phyloP scores from a whole-genome alignment of 2,888 invertebrate genomes.

The Lymantria monacha region DNA sequence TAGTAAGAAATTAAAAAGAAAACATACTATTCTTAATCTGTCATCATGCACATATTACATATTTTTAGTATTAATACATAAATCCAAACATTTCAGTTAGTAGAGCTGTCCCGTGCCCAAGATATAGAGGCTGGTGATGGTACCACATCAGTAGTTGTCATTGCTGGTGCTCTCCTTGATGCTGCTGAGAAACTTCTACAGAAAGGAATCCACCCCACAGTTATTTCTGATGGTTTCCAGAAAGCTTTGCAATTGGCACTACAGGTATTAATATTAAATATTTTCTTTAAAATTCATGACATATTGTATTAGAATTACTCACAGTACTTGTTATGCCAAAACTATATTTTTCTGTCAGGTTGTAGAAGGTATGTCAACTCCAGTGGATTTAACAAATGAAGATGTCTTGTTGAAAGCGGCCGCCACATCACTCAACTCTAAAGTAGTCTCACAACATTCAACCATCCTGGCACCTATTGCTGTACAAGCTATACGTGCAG shows the following conservation, averaged over 20 bases:
- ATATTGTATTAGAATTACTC: not conserved
- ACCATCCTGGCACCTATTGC: constrained; percentile 97
- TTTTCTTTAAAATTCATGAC: not conserved
- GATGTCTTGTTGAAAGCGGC: constrained; percentile 96
- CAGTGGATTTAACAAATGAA: constrained; percentile 92
- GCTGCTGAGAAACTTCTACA: constrained; percentile 95
- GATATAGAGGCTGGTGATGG: constrained; percentile 99
- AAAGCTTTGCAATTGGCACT: constrained; percentile 89
- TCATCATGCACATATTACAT: too few species aligned
- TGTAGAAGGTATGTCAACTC: constrained; percentile 91
- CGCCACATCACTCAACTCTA: constrained; percentile 98
- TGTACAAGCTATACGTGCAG: constrained; percentile 96
- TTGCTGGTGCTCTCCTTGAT: constrained; percentile 97
- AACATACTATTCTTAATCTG: too few species aligned
- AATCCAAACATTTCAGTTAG: constrained; percentile 84
- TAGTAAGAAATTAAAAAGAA: too few species aligned
- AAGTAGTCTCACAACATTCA: constrained; percentile 99
- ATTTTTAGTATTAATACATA: too few species aligned
- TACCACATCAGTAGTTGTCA: constrained; percentile 98
- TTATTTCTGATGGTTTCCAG: constrained; percentile 98
- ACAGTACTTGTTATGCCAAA: not conserved
- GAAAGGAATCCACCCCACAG: constrained; percentile 98
- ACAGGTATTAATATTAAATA: constrained; percentile 55
- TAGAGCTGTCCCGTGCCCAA: constrained; percentile 98
- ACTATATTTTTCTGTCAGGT: constrained; percentile 58